Evolutionary conservation across 2,113 vertebrate genomes (phyloP).

Genomic region (Brachypteracias leptosomus): DNA sequence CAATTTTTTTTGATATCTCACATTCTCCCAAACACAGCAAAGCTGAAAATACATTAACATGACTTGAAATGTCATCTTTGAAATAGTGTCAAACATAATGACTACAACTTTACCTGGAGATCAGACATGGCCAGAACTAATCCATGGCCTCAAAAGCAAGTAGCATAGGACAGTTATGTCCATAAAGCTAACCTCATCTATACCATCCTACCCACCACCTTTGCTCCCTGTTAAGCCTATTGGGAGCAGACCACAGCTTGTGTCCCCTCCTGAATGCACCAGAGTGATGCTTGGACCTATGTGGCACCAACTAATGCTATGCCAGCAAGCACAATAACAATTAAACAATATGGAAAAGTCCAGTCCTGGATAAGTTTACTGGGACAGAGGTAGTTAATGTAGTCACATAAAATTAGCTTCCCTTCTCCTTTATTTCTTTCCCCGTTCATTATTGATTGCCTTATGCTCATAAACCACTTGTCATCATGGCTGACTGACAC

Average conservation of each 20-base stretch:
- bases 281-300: neutral
- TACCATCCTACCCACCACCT: too few relatives aligned
- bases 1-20: neutral
- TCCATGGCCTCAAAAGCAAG: neutral
- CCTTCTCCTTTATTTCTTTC: neutral
- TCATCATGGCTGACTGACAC: neutral
- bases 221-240: neutral
- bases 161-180: neutral
- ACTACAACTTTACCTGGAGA: neutral
- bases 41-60: neutral
- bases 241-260: neutral
- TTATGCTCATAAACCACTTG: neutral
- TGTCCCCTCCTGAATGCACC: neutral
- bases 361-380: neutral
- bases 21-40: neutral
- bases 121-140: neutral
- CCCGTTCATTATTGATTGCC: neutral
- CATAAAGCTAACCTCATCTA: neutral
- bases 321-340: neutral
- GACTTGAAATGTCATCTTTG: neutral
- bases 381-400: neutral
- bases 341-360: neutral
- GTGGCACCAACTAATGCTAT: neutral
- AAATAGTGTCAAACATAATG: neutral
- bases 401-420: neutral